A percentile compares a stretch with the other conserved stretches of the same genome.
Conservation (phyloP, 2,888 invertebrate genomes). For the Brachynemurus nebulosus region DNA sequence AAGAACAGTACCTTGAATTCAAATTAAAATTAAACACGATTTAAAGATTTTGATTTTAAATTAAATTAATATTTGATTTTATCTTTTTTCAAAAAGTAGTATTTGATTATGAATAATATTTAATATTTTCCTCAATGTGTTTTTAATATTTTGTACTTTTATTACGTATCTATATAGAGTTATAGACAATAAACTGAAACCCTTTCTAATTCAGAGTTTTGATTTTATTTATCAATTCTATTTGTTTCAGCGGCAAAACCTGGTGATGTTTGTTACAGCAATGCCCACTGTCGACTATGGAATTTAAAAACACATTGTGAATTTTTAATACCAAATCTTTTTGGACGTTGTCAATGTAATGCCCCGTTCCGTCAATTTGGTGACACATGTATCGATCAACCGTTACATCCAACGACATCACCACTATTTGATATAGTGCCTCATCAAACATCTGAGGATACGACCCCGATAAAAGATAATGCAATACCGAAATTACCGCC, state of each 20-base stretch:
- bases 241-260: constrained; percentile 74
- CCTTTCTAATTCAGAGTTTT: no score
- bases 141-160: no score
- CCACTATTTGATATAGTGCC: constrained; percentile 12
- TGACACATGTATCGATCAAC: constrained; percentile 43
- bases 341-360: constrained; percentile 76
- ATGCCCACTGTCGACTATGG: constrained; percentile 76
- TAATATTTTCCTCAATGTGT: no score
- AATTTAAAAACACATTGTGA: constrained; percentile 75
- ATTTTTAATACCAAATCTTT: constrained; percentile 77
- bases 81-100: no score
- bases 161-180: no score
- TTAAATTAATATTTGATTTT: no score
- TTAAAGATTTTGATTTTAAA: no score
- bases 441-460: constrained; percentile 9
- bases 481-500: constrained; percentile 21
- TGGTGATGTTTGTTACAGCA: constrained; percentile 79
- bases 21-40: no score
- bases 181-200: no score
- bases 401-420: constrained; percentile 27
- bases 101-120: no score
- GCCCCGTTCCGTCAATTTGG: constrained; percentile 48
- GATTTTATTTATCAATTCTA: no score
- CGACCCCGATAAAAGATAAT: constrained; percentile 20
- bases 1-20: no score